A percentile compares a stretch with the other conserved stretches of the same genome.
phyloP scores from a whole-genome alignment of 2,797 vertebrate genomes.

The Acipenser oxyrinchus region DNA sequence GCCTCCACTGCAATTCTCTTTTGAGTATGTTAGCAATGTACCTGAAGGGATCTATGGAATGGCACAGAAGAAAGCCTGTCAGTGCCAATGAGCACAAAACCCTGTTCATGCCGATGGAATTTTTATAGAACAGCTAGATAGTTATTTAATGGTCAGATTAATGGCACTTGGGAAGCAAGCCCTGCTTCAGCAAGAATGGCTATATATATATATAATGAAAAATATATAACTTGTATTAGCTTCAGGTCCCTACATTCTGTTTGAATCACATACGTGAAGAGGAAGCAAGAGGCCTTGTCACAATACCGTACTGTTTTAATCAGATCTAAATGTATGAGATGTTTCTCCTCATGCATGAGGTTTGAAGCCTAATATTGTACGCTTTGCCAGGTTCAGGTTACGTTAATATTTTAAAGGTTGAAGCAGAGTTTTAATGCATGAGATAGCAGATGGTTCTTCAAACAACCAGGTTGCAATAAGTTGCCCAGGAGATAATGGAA shows the following conservation, averaged over 20 bases:
- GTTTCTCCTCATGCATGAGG: not conserved
- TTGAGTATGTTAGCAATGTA: too few relatives aligned
- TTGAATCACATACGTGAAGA: not conserved
- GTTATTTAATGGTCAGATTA: too few relatives aligned
- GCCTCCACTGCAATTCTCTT: too few relatives aligned
- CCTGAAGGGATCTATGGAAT: too few relatives aligned
- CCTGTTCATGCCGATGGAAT: too few relatives aligned
- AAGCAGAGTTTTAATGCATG: conserved; percentile 3
- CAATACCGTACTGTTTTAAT: not conserved
- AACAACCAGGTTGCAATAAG: conserved; percentile 1
- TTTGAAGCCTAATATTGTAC: not conserved
- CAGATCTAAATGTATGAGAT: not conserved
- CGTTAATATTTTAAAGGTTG: conserved; percentile 12
- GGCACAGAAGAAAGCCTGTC: too few relatives aligned
- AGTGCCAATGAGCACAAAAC: too few relatives aligned
- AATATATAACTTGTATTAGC: too few relatives aligned
- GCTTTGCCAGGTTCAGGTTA: conserved; percentile 7
- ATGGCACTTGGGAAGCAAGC: too few relatives aligned
- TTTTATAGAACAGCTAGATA: too few relatives aligned
- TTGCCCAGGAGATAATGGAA: conserved; percentile 8
- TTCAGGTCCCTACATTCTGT: not conserved
- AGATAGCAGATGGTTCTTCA: not conserved
- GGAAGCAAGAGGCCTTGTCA: not conserved
- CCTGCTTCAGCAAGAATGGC: too few relatives aligned
- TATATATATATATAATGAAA: too few relatives aligned